These are phyloP conservation scores for Lucifuga dentata DNA, from an alignment of 2,113 vertebrate species.

Conservation along the genomic window DNA sequence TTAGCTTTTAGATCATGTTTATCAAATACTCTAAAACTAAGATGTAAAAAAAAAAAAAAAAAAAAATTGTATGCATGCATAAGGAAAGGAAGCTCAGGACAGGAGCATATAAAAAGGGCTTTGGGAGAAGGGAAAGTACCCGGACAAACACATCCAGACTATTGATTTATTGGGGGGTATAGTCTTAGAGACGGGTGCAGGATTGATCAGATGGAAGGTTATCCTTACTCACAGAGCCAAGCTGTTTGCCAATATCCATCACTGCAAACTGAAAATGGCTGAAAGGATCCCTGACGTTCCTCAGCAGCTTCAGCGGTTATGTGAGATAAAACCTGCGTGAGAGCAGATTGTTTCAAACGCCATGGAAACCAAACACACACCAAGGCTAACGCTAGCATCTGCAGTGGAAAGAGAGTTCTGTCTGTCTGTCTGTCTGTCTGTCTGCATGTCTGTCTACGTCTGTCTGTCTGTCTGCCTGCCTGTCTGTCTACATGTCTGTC, in stretches of 20 bases:
- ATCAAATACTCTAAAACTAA: constrained; percentile 29
- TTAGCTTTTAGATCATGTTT: constrained; percentile 54
- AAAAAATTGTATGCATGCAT: constrained; percentile 23
- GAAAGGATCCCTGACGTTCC: constrained; percentile 76
- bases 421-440: too few species aligned
- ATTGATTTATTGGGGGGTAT: constrained; percentile 82
- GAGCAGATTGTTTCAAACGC: constrained; percentile 30
- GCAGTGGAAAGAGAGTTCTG: too few species aligned
- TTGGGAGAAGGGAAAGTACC: constrained; percentile 69
- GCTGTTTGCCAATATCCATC: constrained; percentile 84
- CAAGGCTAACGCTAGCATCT: too few species aligned
- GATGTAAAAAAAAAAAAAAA: constrained; percentile 46
- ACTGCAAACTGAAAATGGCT: constrained; percentile 78
- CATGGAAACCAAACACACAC: neutral
- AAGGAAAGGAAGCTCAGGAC: constrained; percentile 27
- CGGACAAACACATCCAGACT: constrained; percentile 76
- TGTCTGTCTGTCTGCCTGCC: too few species aligned
- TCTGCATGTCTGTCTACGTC: too few species aligned
- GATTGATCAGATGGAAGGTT: constrained; percentile 84
- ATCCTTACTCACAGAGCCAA: constrained; percentile 83
- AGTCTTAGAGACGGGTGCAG: constrained; percentile 78
- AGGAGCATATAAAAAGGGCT: constrained; percentile 37
- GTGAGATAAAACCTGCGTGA: too few species aligned
- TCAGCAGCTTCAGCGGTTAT: too few species aligned
- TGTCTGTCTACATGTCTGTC: too few species aligned